Evolutionary conservation across 92 coral and sea anemone genomes (phyloP).

Genomic region (Parazoanthus darwini): DNA sequence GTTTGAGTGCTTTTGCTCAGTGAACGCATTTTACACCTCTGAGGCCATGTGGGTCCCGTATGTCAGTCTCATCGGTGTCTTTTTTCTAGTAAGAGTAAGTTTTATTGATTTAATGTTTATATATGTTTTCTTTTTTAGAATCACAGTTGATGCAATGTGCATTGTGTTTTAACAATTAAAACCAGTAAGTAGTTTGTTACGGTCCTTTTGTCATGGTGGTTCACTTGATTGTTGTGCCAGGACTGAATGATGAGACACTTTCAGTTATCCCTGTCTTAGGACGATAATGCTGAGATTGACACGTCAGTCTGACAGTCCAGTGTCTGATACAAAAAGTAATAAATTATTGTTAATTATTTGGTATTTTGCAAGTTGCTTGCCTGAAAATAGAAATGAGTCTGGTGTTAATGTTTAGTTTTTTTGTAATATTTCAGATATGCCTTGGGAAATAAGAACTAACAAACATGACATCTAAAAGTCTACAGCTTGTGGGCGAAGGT

Average conservation of each 20-base stretch:
- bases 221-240: background rate
- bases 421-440: background rate
- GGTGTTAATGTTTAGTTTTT: background rate
- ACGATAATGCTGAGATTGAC: slow-evolving; percentile 69
- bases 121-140: background rate
- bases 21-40: slow-evolving; percentile 65
- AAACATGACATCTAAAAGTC: background rate
- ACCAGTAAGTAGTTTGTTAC: background rate
- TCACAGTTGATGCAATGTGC: background rate
- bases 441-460: background rate
- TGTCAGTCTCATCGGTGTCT: no score
- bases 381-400: background rate
- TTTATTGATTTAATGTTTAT: background rate
- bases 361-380: background rate
- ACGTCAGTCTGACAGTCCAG: slow-evolving; percentile 88
- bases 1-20: slow-evolving; percentile 79
- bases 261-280: slow-evolving; percentile 93
- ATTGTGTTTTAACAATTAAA: background rate
- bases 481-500: background rate
- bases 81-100: no score
- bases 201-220: background rate
- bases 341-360: background rate
- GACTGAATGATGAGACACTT: slow-evolving; percentile 70
- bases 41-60: slow-evolving; percentile 17
- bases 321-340: background rate